Conservation (phyloP, 2,113 vertebrate genomes). For the Nansenia antarctica region DNA sequence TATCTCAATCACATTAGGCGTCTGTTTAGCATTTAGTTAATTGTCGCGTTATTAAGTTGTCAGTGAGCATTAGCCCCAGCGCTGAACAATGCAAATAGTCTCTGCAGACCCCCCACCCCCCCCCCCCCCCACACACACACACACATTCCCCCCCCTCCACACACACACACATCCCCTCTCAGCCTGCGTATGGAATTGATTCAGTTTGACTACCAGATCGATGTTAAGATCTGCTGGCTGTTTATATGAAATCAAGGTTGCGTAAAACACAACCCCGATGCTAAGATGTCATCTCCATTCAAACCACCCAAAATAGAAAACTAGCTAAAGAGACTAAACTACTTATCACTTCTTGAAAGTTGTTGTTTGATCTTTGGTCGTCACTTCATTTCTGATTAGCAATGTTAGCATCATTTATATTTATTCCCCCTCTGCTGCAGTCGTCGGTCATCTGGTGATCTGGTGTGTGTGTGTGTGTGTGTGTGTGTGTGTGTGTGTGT, state of each 20-base stretch:
- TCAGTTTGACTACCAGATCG: neutral
- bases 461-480: too few relatives aligned
- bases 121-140: neutral
- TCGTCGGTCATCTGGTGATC: conserved; percentile 62
- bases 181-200: neutral
- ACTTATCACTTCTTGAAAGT: too few relatives aligned
- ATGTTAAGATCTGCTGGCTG: conserved; percentile 12
- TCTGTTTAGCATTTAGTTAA: conserved; percentile 99
- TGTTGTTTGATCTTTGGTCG: too few relatives aligned
- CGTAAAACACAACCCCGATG: neutral
- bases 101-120: too few relatives aligned
- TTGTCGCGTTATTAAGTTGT: conserved; percentile 98
- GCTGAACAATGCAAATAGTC: conserved; percentile 59
- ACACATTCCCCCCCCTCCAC: neutral
- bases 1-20: conserved; percentile 92
- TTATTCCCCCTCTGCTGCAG: conserved; percentile 47
- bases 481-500: too few relatives aligned
- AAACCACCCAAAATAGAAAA: neutral
- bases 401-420: conserved; percentile 11
- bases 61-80: conserved; percentile 93
- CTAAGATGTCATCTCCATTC: neutral
- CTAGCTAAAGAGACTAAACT: too few relatives aligned
- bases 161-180: neutral
- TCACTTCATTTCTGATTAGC: neutral
- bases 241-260: conserved; percentile 25